Evolutionary conservation across 2,113 vertebrate species (phyloP).

Genomic region (Bos indicus): DNA sequence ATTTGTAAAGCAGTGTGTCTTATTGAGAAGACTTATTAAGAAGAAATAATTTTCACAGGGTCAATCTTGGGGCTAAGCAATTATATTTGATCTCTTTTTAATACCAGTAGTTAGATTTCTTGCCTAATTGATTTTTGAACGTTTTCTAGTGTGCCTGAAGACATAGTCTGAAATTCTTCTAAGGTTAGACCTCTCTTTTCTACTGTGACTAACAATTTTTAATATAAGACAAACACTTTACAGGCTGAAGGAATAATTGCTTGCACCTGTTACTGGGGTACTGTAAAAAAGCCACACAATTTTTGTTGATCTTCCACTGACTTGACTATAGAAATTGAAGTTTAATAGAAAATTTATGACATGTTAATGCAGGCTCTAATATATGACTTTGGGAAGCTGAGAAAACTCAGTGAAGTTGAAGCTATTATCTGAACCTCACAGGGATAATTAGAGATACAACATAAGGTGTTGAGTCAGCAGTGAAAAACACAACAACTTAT

Average conservation of each 20-base stretch:
- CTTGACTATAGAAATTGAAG: neutral
- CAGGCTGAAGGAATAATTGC: conserved; percentile 20
- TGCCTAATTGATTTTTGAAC: conserved; percentile 43
- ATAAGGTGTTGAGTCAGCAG: conserved; percentile 33
- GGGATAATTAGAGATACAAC: conserved; percentile 36
- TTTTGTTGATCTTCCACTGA: conserved; percentile 30
- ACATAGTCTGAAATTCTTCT: neutral
- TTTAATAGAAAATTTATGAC: conserved; percentile 46
- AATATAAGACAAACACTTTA: neutral
- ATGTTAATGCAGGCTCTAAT: neutral
- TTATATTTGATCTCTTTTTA: conserved; percentile 37
- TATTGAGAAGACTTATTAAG: conserved; percentile 24
- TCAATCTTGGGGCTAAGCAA: conserved; percentile 1
- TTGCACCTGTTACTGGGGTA: neutral
- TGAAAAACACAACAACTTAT: conserved; percentile 3
- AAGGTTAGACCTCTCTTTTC: neutral
- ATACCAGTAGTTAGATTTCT: neutral
- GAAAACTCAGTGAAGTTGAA: conserved; percentile 34
- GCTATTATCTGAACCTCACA: conserved; percentile 36
- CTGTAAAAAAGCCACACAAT: neutral
- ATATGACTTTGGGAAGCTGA: conserved; percentile 37
- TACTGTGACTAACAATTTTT: conserved; percentile 22
- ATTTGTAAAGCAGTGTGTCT: conserved; percentile 4
- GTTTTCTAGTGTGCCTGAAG: conserved; percentile 14
- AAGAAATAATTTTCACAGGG: conserved; percentile 6